Percentiles rank a stretch among this genome's conserved stretches.
phyloP scores from a whole-genome alignment of 2,797 vertebrate species.

The Gastrophryne carolinensis region DNA sequence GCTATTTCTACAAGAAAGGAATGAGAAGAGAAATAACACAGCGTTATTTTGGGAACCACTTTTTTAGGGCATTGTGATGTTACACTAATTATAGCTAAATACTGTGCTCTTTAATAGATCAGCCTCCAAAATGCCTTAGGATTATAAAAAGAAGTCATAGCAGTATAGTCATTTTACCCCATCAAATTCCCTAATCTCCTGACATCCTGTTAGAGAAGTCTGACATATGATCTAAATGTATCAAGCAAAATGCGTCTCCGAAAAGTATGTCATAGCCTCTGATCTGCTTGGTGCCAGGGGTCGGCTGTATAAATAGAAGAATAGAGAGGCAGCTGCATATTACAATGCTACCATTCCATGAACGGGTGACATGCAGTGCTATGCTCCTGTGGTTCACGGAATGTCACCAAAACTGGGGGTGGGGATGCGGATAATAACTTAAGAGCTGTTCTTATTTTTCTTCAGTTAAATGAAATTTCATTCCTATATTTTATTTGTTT shows the following conservation, averaged over 20 bases:
- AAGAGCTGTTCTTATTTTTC: constrained; percentile 37
- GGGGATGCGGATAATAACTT: constrained; percentile 13
- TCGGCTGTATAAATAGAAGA: constrained; percentile 44
- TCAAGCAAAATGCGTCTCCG: constrained; percentile 14
- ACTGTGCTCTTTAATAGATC: background rate
- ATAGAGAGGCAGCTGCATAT: constrained; percentile 44
- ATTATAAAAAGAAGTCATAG: background rate
- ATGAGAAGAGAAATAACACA: background rate
- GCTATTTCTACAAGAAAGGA: background rate
- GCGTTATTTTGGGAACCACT: background rate
- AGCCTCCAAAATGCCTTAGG: too few species aligned
- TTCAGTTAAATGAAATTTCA: constrained; percentile 31
- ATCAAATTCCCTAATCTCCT: background rate
- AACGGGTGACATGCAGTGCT: constrained; percentile 40
- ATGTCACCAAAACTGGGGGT: constrained; percentile 29
- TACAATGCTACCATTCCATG: constrained; percentile 33
- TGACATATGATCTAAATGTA: constrained; percentile 10
- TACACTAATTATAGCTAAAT: background rate
- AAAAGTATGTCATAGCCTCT: constrained; percentile 19
- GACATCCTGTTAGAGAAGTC: background rate
- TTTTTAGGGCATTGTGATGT: background rate
- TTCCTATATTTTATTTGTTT: too few species aligned
- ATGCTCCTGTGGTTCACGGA: constrained; percentile 41
- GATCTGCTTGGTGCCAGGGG: constrained; percentile 39
- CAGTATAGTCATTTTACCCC: background rate